Evolutionary conservation across 2,113 vertebrate genomes (phyloP), one percentile per base, ranked within the genome.

Genomic region (Casuarius casuarius): DNA sequence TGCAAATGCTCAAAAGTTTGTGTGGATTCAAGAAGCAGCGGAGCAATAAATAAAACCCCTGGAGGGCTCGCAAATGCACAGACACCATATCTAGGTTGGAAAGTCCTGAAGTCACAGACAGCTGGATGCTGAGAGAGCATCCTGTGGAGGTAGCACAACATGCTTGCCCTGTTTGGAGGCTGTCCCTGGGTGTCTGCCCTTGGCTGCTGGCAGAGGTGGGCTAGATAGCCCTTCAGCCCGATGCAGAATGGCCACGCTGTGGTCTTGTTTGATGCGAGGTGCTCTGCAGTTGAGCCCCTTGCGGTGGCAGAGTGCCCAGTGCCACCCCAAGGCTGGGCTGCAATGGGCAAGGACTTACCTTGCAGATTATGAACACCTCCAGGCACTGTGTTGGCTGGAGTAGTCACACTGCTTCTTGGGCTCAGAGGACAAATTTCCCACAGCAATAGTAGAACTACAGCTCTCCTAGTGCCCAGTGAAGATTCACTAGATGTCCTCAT

Each of bases 81-180:
- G 0, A 3, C n/a, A 82, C 9, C 70, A 71, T 67, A 49, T n/a
- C 58, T 82, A 62, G 61, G 61, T 25, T 56, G 71, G 48, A 52
- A 65, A 91, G 48, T 91, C 42, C 35, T 0, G 5, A 81, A 79
- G 82, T n/a, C 74, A 67, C 74, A 82, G 70, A 65, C 1, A 0
- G 90, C 75, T 92, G 52, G 56, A 93, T 70, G 77, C 62, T 85
- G 72, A 84, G 38, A 38, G 18, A 75, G 52, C 70, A 87, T 42
- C 77, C 70, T 63, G 42, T 58, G 72, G 70, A 78, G 81, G 90
- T 73, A 91, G 77, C 84, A 79, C 84, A 67, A 65, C 35, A 2
- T 38, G 74, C 81, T 82, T 35, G 48, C 94, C 90, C 81, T 82
- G 70, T 84, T 65, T 54, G 62, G 54, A 71, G 51, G 5, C 2